Base-by-base conservation (phyloP, 2,113 vertebrate genomes). In the Tenrec ecaudatus region DNA sequence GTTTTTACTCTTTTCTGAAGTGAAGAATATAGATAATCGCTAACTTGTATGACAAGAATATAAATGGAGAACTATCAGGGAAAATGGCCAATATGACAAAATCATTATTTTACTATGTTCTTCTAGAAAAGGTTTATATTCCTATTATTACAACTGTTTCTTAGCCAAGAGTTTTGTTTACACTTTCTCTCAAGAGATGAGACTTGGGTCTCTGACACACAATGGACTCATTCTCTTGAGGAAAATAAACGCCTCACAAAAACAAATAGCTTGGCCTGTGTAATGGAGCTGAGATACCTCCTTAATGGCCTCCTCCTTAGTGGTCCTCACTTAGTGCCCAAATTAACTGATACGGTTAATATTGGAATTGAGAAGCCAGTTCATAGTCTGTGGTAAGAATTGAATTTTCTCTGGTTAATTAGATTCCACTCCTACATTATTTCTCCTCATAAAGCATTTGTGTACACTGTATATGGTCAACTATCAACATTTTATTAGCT, bases 61-160 rank as follows among this genome's bases (percentile, higher is more conserved):
- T 33, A 92, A 80, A 79, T 83, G 62, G 25, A 16, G 57, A 88
- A 75, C 64, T 43, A 53, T 17, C 0, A 4, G 57, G 29, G 6
- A 36, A 57, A 14, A 53, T 11, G 4, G 6, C 38, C 33, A 62
- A 20, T 69, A 71, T 12, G 80, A 40, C 9, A 76, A 85, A 92
- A 76, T 22, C 5, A 40, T 78, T 36, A 78, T 88, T 91, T 36
- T 27, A 36, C 69, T 33, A 1, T 29, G 43, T 36, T 93, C 71
- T 60, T 88, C 31, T 23, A 60, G n/a, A 57, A 82, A 87, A 93
- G 36, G 29, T 73, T 86, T 77, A 29, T 47, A 82, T 84, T 76
- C 20, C 23, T 58, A 4, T 20, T 11, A 12, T 19, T 27, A 5
- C 5, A 43, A 16, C 2, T 58, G 19, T 33, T 86, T 91, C 9